Percentiles rank a stretch among this genome's conserved stretches.
These are phyloP conservation scores for Planococcus citri DNA, from an alignment of 1,140 invertebrate species.

Conservation along the genomic window DNA sequence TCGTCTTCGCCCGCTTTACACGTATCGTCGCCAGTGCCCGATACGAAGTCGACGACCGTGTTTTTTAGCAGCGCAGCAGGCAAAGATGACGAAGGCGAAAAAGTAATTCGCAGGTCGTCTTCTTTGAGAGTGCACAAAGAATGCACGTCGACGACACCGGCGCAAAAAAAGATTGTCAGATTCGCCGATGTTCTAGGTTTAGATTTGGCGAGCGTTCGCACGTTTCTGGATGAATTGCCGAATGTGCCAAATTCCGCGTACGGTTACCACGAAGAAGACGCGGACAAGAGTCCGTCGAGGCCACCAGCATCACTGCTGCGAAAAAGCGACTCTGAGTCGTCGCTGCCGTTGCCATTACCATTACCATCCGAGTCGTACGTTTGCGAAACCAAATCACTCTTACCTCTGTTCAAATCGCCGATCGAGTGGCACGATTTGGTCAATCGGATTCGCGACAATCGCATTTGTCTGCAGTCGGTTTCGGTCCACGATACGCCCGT, in stretches of 20 bases:
- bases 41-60: no score
- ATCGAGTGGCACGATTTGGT: constrained; percentile 60
- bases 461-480: constrained; percentile 75
- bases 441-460: constrained; percentile 53
- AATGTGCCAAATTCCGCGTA: constrained; percentile 75
- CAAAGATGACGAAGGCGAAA: background rate
- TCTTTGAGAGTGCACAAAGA: constrained; percentile 84
- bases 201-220: constrained; percentile 80
- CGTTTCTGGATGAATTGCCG: constrained; percentile 78
- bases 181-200: constrained; percentile 90
- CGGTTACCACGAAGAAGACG: constrained; percentile 48
- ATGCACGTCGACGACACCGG: constrained; percentile 57
- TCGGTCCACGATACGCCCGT: constrained; percentile 52
- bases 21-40: no score
- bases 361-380: no score
- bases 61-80: no score
- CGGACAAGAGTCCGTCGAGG: no score
- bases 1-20: no score
- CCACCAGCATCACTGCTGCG: constrained; percentile 5
- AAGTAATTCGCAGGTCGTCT: constrained; percentile 54
- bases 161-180: constrained; percentile 83
- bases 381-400: constrained; percentile 37
- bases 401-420: constrained; percentile 74
- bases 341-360: constrained; percentile 33
- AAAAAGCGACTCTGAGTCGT: background rate